Evolutionary conservation across 2,113 vertebrate genomes (phyloP).

Genomic region (Haemorhous mexicanus): DNA sequence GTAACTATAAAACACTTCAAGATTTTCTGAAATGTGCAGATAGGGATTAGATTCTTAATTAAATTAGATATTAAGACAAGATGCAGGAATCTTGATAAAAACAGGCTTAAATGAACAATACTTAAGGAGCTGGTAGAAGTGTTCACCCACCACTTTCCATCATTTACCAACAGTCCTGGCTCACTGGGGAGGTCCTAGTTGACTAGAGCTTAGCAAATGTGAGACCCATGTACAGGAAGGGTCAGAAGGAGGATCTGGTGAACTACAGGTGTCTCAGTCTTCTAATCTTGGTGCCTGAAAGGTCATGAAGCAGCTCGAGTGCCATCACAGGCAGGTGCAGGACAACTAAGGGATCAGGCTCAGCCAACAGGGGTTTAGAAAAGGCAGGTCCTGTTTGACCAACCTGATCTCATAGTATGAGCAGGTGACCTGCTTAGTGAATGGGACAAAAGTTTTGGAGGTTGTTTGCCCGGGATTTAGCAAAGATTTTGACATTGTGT

Average conservation of each 20-base stretch:
- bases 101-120: not conserved
- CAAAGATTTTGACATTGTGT: not conserved
- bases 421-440: not conserved
- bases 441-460: not conserved
- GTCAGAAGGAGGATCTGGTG: not conserved
- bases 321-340: accelerated
- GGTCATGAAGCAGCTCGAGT: not conserved
- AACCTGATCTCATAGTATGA: too few species aligned
- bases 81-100: not conserved
- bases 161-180: not conserved
- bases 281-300: accelerated
- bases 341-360: not conserved
- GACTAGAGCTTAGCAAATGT: not conserved
- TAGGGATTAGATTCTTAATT: not conserved
- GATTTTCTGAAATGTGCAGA: not conserved
- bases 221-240: not conserved
- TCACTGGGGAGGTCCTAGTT: not conserved
- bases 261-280: not conserved
- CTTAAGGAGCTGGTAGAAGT: not conserved
- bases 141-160: not conserved
- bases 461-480: not conserved
- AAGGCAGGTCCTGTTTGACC: not conserved
- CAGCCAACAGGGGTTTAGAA: not conserved
- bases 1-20: not conserved
- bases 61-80: not conserved